Percentiles rank a stretch among this genome's conserved stretches.
These are phyloP conservation scores for Tychaedon coryphoeus DNA, from an alignment of 2,113 vertebrate species.

Conservation along the genomic window DNA sequence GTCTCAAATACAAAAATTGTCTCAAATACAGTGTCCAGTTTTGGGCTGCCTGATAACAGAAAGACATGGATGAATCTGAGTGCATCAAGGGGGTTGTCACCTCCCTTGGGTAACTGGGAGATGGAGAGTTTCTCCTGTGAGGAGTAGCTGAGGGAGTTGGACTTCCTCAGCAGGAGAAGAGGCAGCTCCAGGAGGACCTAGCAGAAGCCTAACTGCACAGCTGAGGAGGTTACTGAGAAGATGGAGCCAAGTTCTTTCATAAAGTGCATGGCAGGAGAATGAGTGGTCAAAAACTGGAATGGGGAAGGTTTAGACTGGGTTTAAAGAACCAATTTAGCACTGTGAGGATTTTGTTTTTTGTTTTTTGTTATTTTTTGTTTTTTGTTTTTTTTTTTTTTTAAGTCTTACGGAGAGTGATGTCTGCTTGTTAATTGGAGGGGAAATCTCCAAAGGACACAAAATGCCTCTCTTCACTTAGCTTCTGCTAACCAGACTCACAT, in stretches of 20 bases:
- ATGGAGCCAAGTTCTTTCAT: neutral
- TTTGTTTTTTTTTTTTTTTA: neutral
- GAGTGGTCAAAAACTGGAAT: neutral
- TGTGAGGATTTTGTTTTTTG: neutral
- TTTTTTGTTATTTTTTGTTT: too few relatives aligned
- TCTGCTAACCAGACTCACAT: neutral
- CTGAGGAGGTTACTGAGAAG: neutral
- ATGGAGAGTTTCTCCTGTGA: neutral
- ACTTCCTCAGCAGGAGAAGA: neutral
- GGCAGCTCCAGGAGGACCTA: neutral
- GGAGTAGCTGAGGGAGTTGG: neutral
- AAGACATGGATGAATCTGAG: neutral
- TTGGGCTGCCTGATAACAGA: neutral
- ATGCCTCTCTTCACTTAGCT: neutral
- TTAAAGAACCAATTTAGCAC: neutral
- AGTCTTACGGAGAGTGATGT: neutral
- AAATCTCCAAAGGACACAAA: neutral
- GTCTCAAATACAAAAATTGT: neutral
- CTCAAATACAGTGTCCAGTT: neutral
- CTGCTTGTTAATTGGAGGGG: neutral
- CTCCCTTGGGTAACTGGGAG: neutral
- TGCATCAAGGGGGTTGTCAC: neutral
- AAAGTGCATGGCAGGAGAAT: neutral
- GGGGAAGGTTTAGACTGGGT: neutral
- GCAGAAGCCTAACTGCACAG: neutral